A percentile compares a stretch with the other conserved stretches of the same genome.
Conservation (phyloP, 2,888 invertebrate genomes). For the Noctua janthe region DNA sequence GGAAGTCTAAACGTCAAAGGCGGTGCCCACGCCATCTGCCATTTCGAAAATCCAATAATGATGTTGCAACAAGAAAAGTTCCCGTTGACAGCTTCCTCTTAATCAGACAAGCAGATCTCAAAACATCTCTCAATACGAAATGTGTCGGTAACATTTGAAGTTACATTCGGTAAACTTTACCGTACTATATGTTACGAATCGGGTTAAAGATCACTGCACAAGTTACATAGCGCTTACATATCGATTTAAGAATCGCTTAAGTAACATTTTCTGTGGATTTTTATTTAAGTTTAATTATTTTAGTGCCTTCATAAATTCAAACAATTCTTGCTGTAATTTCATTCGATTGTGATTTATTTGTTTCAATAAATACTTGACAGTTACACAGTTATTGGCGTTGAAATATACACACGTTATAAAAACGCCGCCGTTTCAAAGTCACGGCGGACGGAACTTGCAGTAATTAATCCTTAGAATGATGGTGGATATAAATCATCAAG, state of each 20-base stretch:
- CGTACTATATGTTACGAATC: slow-evolving; percentile 38
- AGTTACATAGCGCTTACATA: slow-evolving; percentile 21
- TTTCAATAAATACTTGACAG: slow-evolving; percentile 16
- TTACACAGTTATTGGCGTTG: slow-evolving; percentile 1
- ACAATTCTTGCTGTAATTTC: neutral
- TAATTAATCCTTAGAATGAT: slow-evolving; percentile 34
- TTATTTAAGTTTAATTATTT: slow-evolving; percentile 11
- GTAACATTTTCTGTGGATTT: slow-evolving; percentile 14
- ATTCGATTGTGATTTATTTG: slow-evolving; percentile 17
- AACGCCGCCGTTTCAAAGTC: slow-evolving; percentile 45
- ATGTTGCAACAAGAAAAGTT: slow-evolving; percentile 22
- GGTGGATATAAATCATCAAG: slow-evolving; percentile 21
- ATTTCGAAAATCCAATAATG: slow-evolving; percentile 39
- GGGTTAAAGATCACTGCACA: slow-evolving; percentile 55
- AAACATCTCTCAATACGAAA: slow-evolving; percentile 49
- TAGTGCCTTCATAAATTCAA: neutral
- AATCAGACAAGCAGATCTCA: slow-evolving; percentile 46
- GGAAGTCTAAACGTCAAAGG: neutral
- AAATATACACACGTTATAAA: slow-evolving; percentile 3
- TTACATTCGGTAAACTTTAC: slow-evolving; percentile 52
- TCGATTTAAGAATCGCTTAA: slow-evolving; percentile 29
- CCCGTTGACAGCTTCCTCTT: slow-evolving; percentile 20
- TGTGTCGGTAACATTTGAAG: slow-evolving; percentile 52
- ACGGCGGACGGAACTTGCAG: slow-evolving; percentile 38
- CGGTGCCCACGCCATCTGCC: neutral